Percentiles rank a stretch among this genome's conserved stretches.
These are phyloP conservation scores for Tipula vernalis DNA, from an alignment of 2,888 invertebrate species.

Conservation along the genomic window DNA sequence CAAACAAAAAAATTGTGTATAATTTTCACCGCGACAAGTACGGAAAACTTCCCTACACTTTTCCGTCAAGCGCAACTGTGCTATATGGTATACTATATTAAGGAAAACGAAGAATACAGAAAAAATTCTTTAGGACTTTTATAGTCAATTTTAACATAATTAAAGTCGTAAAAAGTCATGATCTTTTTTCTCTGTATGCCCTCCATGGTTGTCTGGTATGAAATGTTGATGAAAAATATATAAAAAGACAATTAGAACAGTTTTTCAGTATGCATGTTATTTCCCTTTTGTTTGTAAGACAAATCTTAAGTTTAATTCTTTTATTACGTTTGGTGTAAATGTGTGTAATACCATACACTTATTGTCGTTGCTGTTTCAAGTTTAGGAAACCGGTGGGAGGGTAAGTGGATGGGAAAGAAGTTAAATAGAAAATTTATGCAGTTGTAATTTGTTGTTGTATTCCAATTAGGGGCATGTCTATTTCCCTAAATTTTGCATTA, in stretches of 20 bases:
- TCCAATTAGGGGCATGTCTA: no score
- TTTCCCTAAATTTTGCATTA: no score
- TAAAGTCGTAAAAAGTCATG: slow-evolving; percentile 5
- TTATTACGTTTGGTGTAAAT: not conserved
- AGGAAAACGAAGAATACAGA: not conserved
- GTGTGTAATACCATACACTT: not conserved
- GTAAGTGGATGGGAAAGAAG: no score
- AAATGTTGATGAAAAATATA: not conserved
- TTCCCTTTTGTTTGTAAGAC: not conserved
- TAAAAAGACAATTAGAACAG: not conserved
- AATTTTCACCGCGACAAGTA: not conserved
- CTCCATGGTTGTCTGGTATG: not conserved
- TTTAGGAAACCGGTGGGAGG: not conserved
- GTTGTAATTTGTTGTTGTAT: no score
- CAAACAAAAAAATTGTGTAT: not conserved
- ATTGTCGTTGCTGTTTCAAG: not conserved
- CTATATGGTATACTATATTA: not conserved
- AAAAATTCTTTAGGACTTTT: not conserved
- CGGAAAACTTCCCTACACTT: not conserved
- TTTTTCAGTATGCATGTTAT: not conserved
- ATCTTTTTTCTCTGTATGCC: not conserved
- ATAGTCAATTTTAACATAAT: slow-evolving; percentile 8
- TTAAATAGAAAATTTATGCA: no score
- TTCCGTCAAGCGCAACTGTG: not conserved
- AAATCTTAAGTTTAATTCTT: not conserved